Percentiles rank a stretch among this genome's conserved stretches.
Conservation (phyloP, 2,888 invertebrate species). For the Conchocele bisecta region DNA sequence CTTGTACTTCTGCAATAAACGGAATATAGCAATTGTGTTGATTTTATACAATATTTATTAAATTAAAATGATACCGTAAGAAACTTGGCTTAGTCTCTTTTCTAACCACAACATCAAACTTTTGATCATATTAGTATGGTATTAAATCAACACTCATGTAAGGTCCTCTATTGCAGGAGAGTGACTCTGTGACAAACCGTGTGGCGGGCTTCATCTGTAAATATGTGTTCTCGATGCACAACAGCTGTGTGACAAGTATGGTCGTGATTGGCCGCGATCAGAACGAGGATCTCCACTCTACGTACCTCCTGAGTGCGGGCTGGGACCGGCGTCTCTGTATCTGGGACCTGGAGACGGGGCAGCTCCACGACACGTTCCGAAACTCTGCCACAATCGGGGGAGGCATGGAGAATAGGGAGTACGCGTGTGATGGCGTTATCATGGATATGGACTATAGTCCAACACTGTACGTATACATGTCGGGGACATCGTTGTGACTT, state of each 20-base stretch:
- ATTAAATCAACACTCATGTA: too few species aligned
- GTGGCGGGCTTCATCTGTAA: slow-evolving; percentile 82
- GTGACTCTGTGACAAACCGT: slow-evolving; percentile 81
- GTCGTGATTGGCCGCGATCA: slow-evolving; percentile 77
- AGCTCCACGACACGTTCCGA: slow-evolving; percentile 76
- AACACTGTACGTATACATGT: slow-evolving; percentile 64
- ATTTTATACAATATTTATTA: too few species aligned
- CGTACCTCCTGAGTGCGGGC: slow-evolving; percentile 80
- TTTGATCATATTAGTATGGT: too few species aligned
- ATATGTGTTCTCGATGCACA: slow-evolving; percentile 80
- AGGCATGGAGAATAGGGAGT: slow-evolving; percentile 69
- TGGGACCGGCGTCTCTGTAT: slow-evolving; percentile 82
- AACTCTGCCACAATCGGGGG: slow-evolving; percentile 59
- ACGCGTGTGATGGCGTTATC: slow-evolving; percentile 81
- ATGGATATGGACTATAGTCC: slow-evolving; percentile 78
- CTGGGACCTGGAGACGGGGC: slow-evolving; percentile 79
- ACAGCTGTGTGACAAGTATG: slow-evolving; percentile 80
- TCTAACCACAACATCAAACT: too few species aligned
- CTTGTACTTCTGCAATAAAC: too few species aligned
- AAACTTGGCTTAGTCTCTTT: too few species aligned
- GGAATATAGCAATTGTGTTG: too few species aligned
- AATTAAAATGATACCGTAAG: too few species aligned
- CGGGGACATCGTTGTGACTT: too few species aligned
- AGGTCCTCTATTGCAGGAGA: slow-evolving; percentile 69
- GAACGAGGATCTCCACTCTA: slow-evolving; percentile 66